Percentiles rank a stretch among this genome's conserved stretches.
phyloP scores from a whole-genome alignment of 2,888 invertebrate genomes.

The Drosophila neutralis region DNA sequence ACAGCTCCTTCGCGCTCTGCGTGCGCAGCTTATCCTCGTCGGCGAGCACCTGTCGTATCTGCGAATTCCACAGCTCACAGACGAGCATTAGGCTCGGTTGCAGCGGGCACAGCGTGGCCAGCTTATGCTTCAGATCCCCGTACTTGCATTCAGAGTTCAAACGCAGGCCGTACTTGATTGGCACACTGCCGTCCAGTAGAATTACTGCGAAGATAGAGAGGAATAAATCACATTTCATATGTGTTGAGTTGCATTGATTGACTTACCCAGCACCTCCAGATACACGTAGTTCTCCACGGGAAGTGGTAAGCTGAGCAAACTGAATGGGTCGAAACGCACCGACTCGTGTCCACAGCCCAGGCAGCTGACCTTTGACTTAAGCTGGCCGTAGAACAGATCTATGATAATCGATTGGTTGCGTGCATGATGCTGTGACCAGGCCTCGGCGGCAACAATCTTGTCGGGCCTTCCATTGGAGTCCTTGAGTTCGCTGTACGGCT shows the following conservation, averaged over 20 bases:
- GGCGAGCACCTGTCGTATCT: slow-evolving; percentile 87
- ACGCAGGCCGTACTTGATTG: slow-evolving; percentile 93
- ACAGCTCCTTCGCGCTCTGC: slow-evolving; percentile 86
- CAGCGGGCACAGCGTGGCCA: slow-evolving; percentile 88
- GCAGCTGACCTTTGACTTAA: slow-evolving; percentile 94
- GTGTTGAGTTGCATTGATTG: not conserved
- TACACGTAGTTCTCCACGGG: slow-evolving; percentile 95
- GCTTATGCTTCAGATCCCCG: slow-evolving; percentile 89
- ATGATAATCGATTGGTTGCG: slow-evolving; percentile 95
- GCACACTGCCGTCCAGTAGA: slow-evolving; percentile 92
- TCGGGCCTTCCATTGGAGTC: slow-evolving; percentile 92
- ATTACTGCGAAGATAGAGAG: slow-evolving; percentile 86
- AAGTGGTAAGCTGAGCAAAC: slow-evolving; percentile 94
- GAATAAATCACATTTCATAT: not conserved
- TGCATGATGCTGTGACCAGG: slow-evolving; percentile 93
- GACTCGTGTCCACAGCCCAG: slow-evolving; percentile 93
- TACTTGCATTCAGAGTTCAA: slow-evolving; percentile 93
- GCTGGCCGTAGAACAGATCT: slow-evolving; percentile 95
- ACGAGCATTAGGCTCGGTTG: slow-evolving; percentile 88
- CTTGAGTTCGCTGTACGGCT: slow-evolving; percentile 90
- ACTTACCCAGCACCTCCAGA: slow-evolving; percentile 90
- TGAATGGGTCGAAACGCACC: slow-evolving; percentile 96
- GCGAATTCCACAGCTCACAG: slow-evolving; percentile 90
- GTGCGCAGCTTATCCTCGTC: slow-evolving; percentile 86
- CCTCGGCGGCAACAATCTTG: slow-evolving; percentile 89